Percentiles rank a stretch among this genome's conserved stretches.
Conservation (phyloP, 2,113 vertebrate species). For the Petaurus breviceps region DNA sequence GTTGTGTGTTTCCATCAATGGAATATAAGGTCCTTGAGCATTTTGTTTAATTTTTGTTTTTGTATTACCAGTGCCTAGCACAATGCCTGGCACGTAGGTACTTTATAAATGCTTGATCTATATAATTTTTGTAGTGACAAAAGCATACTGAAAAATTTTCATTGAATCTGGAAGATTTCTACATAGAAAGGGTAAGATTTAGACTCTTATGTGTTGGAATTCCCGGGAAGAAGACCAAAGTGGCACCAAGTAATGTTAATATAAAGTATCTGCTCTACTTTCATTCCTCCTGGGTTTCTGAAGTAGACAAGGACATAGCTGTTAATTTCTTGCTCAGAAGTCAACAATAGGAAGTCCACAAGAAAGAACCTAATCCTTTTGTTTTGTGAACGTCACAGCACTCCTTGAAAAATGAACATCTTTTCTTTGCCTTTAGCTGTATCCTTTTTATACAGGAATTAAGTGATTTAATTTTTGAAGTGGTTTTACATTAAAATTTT, state of each 20-base stretch:
- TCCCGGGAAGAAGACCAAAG: neutral
- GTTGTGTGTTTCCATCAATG: neutral
- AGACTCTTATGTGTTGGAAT: neutral
- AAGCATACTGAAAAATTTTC: neutral
- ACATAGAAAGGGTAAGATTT: neutral
- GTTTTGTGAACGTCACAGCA: too few species aligned
- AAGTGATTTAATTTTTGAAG: neutral
- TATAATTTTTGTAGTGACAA: neutral
- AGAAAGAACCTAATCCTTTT: neutral
- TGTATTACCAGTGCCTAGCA: neutral
- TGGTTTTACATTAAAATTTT: neutral
- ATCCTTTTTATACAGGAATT: neutral
- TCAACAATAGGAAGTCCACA: neutral
- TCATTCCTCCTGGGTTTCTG: neutral
- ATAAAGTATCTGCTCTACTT: neutral
- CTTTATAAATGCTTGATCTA: neutral
- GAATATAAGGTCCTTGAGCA: neutral
- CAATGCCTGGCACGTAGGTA: neutral
- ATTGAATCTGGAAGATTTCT: neutral
- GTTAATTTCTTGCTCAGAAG: neutral
- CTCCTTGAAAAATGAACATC: neutral
- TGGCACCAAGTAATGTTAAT: neutral
- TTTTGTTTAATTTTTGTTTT: neutral
- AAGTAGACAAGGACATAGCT: neutral
- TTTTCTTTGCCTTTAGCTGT: neutral